These are phyloP conservation scores for Quadroppia sp. DNA, from an alignment of 2,888 invertebrate genomes.

Conservation along the genomic window DNA sequence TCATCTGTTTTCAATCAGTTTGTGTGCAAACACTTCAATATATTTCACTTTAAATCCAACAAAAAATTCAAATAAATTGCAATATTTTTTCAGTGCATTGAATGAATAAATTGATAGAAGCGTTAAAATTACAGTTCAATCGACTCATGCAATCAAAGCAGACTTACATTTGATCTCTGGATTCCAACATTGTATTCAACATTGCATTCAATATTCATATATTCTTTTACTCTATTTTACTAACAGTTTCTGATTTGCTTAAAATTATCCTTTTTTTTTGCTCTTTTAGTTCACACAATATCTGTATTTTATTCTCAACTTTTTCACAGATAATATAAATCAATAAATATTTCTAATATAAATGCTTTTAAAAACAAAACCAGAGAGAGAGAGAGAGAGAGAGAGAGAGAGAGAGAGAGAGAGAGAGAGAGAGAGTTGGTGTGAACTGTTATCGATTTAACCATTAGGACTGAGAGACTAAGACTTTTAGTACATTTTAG, in stretches of 20 bases:
- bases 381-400: neutral
- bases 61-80: constrained; percentile 15
- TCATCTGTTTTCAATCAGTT: neutral
- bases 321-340: constrained; percentile 22
- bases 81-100: neutral
- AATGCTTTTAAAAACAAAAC: constrained; percentile 24
- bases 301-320: constrained; percentile 10
- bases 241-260: constrained; percentile 13
- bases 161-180: constrained; percentile 27
- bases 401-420: constrained; percentile 31
- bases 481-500: constrained; percentile 18
- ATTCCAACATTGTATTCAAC: neutral
- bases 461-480: constrained; percentile 5
- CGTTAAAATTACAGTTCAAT: neutral
- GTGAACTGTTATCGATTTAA: constrained; percentile 18
- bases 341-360: constrained; percentile 25
- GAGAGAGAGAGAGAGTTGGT: neutral
- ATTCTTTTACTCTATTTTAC: neutral
- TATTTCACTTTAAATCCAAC: neutral
- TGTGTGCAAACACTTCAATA: neutral
- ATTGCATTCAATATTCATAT: constrained; percentile 4
- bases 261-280: constrained; percentile 6
- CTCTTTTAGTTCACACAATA: neutral
- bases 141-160: constrained; percentile 2
- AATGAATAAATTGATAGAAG: constrained; percentile 5